Evolutionary conservation across 2,888 invertebrate genomes (phyloP), one percentile per base, ranked within the genome.

Genomic region (Elysia crispata): DNA sequence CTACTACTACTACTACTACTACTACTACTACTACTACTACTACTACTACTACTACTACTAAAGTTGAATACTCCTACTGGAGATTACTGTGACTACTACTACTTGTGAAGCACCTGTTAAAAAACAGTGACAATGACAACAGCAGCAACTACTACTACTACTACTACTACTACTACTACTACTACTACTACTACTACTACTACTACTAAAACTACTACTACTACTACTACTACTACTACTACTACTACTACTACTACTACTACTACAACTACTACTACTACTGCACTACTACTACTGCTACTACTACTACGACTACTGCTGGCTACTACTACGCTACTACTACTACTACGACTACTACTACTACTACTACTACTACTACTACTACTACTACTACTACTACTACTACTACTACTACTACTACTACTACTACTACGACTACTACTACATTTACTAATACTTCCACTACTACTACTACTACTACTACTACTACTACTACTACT

Each of bases 1-100:
- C 57, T 54, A 54, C 57, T 54, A 54, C 57, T 54, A 54, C 57
- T 54, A 54, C 57, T 54, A 54, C 57, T 54, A 54, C 57, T 54
- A 54, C 57, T 54, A 54, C 57, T 54, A 54, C 57, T 54, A 54
- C 57, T 54, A 66, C 15, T 13, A 13, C 23, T 23, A 66, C 18
- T 13, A 20, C n/a, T n/a, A n/a, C n/a, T n/a, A n/a, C n/a, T n/a
- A n/a, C n/a, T n/a, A n/a, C n/a, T n/a, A n/a, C n/a, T 23, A 13
- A 20, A 66, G 18, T 66, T 13, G 13, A 13, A 20, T 23, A n/a
- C 13, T 23, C 13, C 20, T 13, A 20, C 18, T 13, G 18, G 66
- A n/a, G 15, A 54, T 20, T 54, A 54, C 57, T 20, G 20, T 20
- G 15, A 28, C 69, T 69, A 23, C 69, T 69, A 69, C 69, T 31